Base-by-base conservation (phyloP, 2,797 vertebrate genomes). In the Lacerta agilis region DNA sequence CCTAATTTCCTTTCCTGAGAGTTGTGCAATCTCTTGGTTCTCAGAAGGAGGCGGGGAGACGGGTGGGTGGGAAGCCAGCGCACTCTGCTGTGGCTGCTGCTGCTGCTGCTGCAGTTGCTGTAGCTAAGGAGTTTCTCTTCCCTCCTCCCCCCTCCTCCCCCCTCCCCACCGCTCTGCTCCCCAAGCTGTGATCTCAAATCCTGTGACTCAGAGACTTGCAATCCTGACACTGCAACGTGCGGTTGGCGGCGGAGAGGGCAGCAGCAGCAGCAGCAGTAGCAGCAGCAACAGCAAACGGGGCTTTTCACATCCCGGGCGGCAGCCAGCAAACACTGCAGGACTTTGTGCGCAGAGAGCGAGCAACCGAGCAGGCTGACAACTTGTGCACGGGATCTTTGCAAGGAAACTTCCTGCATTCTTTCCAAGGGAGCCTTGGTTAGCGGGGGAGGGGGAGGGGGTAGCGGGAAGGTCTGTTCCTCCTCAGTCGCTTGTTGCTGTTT, bases 131-230 rank as follows among this genome's bases (percentile, higher is more conserved):
- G 45, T 67, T 38, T 73, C n/a, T 20, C n/a, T 33, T 64, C 33
- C 49, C 55, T 10, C 58, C 79, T 15, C 33, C 76, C 88, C 80
- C 45, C 4, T 20, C 36, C 25, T 33, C 17, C 91, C 66, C 58
- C 86, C 82, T 73, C 11, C 67, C 36, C 76, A 72, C 79, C 64
- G 41, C n/a, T 38, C 88, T 92, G 92, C 94, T 94, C 93, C 92
- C 86, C 95, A 95, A 95, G 95, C 96, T 94, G 94, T 96, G 96
- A 97, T 95, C 96, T 97, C 96, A 95, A 75, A 95, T 93, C 95
- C 36, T 92, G 96, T 96, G 96, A 97, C 93, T 97, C 96, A 96
- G 94, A 96, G 95, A 92, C 95, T 92, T 96, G 95, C 96, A 95
- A 96, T 96, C 95, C 95, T 95, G 95, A 94, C 94, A 94, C 95